Base-by-base conservation (phyloP, 2,113 vertebrate species). In the Platysteira castanea region DNA sequence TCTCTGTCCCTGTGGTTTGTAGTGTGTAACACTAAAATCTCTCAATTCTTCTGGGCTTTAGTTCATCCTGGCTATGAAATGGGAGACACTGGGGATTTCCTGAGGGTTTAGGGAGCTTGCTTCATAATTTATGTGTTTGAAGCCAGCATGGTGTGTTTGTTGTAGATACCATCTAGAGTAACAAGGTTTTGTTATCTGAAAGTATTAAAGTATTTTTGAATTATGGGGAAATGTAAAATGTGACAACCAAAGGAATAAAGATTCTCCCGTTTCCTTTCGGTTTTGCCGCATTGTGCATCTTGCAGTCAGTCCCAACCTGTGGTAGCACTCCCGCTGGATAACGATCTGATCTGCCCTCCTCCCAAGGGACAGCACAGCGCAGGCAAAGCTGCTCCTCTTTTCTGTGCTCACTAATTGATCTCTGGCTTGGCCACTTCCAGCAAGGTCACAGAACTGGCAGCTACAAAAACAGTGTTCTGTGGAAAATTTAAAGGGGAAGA, bases 361-460 rank as follows among this genome's bases (percentile, higher is more conserved):
- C 87, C 93, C 91, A 27, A 20, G 76, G 67, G 73, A 71, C 37
- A 11, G 57, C 73, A 64, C 81, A 31, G 65, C 53, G 59, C 46
- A 59, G 88, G n/a, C 77, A 39, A 10, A 23, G 61, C 94, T 82
- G 83, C 69, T 92, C 63, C 96, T 96, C 87, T 84, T 1, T 56
- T 80, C 83, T 64, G 28, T 65, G 19, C 68, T 93, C 87, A 20
- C 93, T 97, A 93, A 97, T 93, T 96, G 96, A 97, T 97, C 95
- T 94, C 94, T 91, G 90, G 39, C 93, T 95, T 94, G 93, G 82
- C 94, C 95, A 93, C 95, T 96, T 96, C 91, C 91, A 95, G 91
- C 95, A 97, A 97, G 96, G 96, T 96, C 96, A 92, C 82, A 81
- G 28, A 59, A 64, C 20, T 86, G 88, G 86, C 93, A 91, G 87